These are phyloP conservation scores for Aromia moschata DNA, from an alignment of 2,888 invertebrate species.

Conservation along the genomic window DNA sequence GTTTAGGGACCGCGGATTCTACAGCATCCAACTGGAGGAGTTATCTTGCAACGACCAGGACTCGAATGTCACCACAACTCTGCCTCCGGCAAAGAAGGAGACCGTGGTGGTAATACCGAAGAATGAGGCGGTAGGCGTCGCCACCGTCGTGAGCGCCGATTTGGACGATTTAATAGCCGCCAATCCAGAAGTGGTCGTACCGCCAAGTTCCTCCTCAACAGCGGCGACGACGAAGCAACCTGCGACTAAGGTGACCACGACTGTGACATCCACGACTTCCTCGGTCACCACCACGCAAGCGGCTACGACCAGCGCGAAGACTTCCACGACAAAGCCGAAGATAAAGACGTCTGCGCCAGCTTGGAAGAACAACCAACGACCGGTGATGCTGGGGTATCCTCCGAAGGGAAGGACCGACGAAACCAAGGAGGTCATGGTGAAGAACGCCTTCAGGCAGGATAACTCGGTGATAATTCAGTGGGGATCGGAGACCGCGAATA, in stretches of 20 bases:
- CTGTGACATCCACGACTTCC: constrained; percentile 52
- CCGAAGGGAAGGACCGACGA: constrained; percentile 72
- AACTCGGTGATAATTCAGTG: constrained; percentile 90
- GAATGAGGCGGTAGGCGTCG: constrained; percentile 66
- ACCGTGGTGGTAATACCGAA: constrained; percentile 17
- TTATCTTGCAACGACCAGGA: constrained; percentile 64
- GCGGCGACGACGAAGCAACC: constrained; percentile 54
- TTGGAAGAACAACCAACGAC: constrained; percentile 67
- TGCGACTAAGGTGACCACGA: constrained; percentile 52
- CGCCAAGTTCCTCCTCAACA: constrained; percentile 44
- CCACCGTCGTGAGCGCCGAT: constrained; percentile 68
- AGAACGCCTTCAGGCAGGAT: constrained; percentile 85
- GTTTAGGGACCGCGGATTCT: constrained; percentile 85
- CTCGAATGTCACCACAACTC: constrained; percentile 22
- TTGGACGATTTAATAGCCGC: constrained; percentile 58
- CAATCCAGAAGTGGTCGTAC: constrained; percentile 35
- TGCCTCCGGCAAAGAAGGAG: constrained; percentile 1
- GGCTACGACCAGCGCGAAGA: constrained; percentile 57
- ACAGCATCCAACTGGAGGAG: constrained; percentile 85
- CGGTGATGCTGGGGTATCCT: constrained; percentile 76
- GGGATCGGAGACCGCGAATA: constrained; percentile 88
- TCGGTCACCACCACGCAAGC: constrained; percentile 53
- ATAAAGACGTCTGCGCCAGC: constrained; percentile 52
- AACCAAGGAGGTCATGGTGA: constrained; percentile 81
- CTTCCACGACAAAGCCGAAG: constrained; percentile 54